A percentile compares a stretch with the other conserved stretches of the same genome.
phyloP scores from a whole-genome alignment of 2,113 vertebrate species.

The Pluvialis apricaria region DNA sequence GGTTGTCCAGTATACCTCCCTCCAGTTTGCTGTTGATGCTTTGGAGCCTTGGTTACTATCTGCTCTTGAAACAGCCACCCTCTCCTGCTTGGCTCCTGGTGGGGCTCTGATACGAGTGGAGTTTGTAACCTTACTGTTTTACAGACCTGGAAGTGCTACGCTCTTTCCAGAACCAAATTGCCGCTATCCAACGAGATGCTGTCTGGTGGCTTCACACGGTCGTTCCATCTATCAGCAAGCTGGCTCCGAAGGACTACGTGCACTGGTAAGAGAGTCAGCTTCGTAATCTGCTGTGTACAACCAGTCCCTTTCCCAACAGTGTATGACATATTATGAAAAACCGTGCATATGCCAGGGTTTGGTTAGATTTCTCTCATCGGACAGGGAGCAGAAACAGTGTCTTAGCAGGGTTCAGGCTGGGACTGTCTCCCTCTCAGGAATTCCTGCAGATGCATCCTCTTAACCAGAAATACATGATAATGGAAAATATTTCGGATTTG shows the following conservation, averaged over 20 bases:
- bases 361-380: neutral
- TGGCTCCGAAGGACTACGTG: constrained; percentile 92
- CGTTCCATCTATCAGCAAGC: constrained; percentile 94
- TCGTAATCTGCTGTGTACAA: neutral
- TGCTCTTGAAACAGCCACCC: neutral
- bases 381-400: neutral
- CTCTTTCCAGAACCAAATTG: constrained; percentile 96
- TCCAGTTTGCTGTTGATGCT: neutral
- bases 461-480: neutral
- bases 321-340: neutral
- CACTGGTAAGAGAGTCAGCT: constrained; percentile 82
- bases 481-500: neutral
- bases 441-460: neutral
- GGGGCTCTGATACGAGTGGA: neutral
- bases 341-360: neutral
- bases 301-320: neutral
- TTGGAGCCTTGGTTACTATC: neutral
- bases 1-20: neutral
- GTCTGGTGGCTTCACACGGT: constrained; percentile 99
- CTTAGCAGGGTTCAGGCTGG: neutral
- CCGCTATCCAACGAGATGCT: constrained; percentile 92
- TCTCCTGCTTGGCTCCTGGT: neutral
- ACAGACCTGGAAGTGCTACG: constrained; percentile 91
- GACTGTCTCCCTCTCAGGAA: neutral
- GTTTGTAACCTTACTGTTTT: neutral